A percentile compares a stretch with the other conserved stretches of the same genome.
These are phyloP conservation scores for Hololepta plana DNA, from an alignment of 2,888 invertebrate genomes.

Conservation along the genomic window DNA sequence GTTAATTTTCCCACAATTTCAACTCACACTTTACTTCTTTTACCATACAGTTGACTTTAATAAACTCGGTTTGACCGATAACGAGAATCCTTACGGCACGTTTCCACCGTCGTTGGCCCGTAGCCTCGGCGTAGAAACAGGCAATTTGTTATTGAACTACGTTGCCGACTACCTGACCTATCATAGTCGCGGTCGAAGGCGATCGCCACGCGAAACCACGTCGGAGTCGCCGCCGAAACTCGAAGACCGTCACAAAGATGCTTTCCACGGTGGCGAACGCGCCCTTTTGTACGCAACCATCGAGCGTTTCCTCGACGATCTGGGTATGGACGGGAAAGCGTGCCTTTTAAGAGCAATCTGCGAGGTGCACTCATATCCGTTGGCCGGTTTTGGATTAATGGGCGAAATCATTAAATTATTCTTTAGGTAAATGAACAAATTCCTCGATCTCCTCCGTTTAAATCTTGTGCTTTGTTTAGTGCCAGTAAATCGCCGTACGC, in stretches of 20 bases:
- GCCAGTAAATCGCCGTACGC: constrained; percentile 71
- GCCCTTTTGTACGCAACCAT: constrained; percentile 60
- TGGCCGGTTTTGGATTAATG: constrained; percentile 59
- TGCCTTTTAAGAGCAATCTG: constrained; percentile 70
- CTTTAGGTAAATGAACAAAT: constrained; percentile 47
- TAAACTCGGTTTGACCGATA: constrained; percentile 71
- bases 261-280: constrained; percentile 68
- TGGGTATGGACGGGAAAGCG: constrained; percentile 67
- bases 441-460: neutral
- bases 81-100: constrained; percentile 71
- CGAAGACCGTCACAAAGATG: constrained; percentile 26
- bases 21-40: neutral
- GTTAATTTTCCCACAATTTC: neutral
- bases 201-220: too few relatives aligned
- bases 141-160: constrained; percentile 51
- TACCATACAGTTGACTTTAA: constrained; percentile 61
- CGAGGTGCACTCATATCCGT: constrained; percentile 65
- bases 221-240: constrained; percentile 20
- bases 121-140: constrained; percentile 57
- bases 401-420: constrained; percentile 71
- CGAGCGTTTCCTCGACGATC: constrained; percentile 62
- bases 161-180: constrained; percentile 50
- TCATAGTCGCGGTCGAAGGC: constrained; percentile 24
- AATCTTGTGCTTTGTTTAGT: constrained; percentile 27
- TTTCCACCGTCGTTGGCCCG: constrained; percentile 58